phyloP scores from a whole-genome alignment of 2,797 vertebrate genomes.

The Darevskia nairensis region DNA sequence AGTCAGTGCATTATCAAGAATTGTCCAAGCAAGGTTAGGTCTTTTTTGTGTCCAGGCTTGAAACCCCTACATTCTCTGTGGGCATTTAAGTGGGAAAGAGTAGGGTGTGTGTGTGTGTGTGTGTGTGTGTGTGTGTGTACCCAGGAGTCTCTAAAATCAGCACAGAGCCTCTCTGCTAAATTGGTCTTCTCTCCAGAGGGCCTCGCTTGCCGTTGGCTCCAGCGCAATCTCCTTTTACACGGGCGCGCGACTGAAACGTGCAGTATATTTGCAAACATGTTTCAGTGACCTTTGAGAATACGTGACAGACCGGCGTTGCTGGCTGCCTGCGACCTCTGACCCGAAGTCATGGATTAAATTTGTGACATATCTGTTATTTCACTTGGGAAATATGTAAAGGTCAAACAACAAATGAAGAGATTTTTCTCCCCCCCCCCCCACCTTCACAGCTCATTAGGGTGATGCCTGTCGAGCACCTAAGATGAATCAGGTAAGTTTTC shows the following conservation, averaged over 20 bases:
- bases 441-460: conserved; percentile 38
- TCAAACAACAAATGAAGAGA: conserved; percentile 48
- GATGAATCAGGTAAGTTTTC: conserved; percentile 10
- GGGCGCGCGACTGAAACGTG: background rate
- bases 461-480: conserved; percentile 26
- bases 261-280: conserved; percentile 24
- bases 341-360: conserved; percentile 54
- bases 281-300: conserved; percentile 27
- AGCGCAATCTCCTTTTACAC: background rate
- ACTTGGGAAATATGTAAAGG: conserved; percentile 58
- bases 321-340: conserved; percentile 34
- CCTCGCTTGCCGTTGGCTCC: background rate
- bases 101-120: no score
- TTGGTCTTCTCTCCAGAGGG: conserved; percentile 20
- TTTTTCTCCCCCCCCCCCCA: conserved; percentile 5
- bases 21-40: background rate
- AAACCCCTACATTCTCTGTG: background rate
- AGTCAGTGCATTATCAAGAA: background rate
- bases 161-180: background rate
- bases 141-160: background rate
- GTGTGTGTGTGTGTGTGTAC: no score
- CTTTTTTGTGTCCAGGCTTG: background rate
- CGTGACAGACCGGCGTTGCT: conserved; percentile 33
- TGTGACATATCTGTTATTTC: conserved; percentile 52
- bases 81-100: background rate